Base-by-base conservation (phyloP, 2,888 invertebrate species). In the Metacarcinus magister region DNA sequence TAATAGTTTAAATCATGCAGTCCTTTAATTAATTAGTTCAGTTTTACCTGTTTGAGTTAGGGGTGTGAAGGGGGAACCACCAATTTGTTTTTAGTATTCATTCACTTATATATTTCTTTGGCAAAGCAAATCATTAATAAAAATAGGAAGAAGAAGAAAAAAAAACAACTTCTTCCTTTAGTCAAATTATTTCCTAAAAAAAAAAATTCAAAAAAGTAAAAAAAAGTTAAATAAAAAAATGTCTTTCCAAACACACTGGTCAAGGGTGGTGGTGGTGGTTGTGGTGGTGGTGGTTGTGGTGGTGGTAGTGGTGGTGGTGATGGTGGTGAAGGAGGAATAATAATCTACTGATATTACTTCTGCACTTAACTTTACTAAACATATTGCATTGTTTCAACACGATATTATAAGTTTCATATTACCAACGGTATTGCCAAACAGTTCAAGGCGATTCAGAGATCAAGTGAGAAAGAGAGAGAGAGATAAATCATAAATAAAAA, bases 291-390 rank as follows among this genome's bases (percentile, higher is more conserved):
- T 75, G 0, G 28, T n/a, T 28, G 75, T n/a, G 0, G 87, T 3
- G 87, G 87, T n/a, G 39, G 87, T 3, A 39, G 87, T n/a, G 87
- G 87, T 39, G 19, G 60, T 60, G 60, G 39, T 32, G 16, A 16
- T 87, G 16, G 87, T 16, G 19, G 87, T 32, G 32, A 87, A 87
- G 95, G 95, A 39, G 75, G 92, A 95, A 95, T 92, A n/a, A 95
- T 91, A 95, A 92, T 92, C 95, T 67, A 92, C 19, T n/a, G 5
- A 75, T 91, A 82, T 91, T 92, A 95, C 32, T 95, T 67, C 67
- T 92, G 95, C 92, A 95, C 75, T 95, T 92, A 92, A 91, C 82
- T 95, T 95, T 95, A 95, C 95, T 95, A 28, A 95, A 95, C 75
- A 92, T 92, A 92, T 95, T 95, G 92, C 92, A 95, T 92, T 48